These are phyloP conservation scores for Hemibagrus wyckioides DNA, from an alignment of 2,113 vertebrate genomes.

Conservation along the genomic window DNA sequence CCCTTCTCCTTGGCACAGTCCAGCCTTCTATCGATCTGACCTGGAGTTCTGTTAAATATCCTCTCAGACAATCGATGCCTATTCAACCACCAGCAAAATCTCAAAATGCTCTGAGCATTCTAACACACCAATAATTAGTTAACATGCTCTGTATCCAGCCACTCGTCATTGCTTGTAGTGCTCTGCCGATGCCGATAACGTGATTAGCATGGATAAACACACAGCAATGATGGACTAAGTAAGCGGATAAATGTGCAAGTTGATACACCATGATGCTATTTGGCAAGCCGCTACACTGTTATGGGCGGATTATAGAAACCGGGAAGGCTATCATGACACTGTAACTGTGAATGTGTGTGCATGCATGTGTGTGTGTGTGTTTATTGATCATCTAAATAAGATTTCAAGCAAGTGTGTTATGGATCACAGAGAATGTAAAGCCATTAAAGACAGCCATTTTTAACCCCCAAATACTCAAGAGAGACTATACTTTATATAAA, in stretches of 20 bases:
- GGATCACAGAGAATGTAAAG: conserved; percentile 7
- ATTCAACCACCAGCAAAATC: conserved; percentile 22
- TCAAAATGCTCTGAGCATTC: conserved; percentile 24
- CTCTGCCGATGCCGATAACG: conserved; percentile 20
- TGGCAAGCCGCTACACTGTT: not conserved
- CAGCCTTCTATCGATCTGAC: conserved; percentile 49
- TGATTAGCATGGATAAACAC: conserved; percentile 42
- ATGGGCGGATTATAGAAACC: conserved; percentile 1
- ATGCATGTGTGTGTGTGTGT: not conserved
- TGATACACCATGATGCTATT: conserved; percentile 18
- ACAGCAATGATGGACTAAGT: conserved; percentile 18
- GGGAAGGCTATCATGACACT: not conserved
- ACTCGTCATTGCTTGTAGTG: not conserved
- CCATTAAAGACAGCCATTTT: conserved; percentile 12
- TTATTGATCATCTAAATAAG: conserved; percentile 6
- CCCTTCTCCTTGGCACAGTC: conserved; percentile 45
- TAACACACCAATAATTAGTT: conserved; percentile 29
- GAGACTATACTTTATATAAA: not conserved
- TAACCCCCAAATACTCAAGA: not conserved
- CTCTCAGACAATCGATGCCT: conserved; percentile 25
- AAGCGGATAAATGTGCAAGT: conserved; percentile 8
- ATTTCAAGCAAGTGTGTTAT: conserved; percentile 17
- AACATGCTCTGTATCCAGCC: conserved; percentile 1
- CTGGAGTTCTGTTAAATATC: conserved; percentile 32
- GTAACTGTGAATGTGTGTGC: conserved; percentile 3